Evolutionary conservation across 2,113 vertebrate genomes (phyloP).

Genomic region (Desmodus rotundus): DNA sequence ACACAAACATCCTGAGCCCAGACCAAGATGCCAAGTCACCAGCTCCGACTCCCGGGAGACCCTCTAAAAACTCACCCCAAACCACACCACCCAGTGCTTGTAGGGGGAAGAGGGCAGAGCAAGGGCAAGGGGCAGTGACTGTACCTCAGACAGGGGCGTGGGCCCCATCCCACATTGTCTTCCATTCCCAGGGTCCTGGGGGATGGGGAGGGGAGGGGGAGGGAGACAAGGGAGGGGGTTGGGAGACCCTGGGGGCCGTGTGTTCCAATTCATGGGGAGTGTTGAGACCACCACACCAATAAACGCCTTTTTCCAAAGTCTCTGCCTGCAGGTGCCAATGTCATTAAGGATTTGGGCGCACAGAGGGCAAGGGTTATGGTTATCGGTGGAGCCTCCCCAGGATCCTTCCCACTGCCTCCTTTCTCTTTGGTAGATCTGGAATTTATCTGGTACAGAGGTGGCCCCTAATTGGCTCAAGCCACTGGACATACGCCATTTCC

Average conservation of each 20-base stretch:
- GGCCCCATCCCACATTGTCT: conserved; percentile 72
- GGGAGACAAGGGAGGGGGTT: neutral
- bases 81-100: conserved; percentile 30
- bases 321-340: conserved; percentile 5
- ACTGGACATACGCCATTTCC: neutral
- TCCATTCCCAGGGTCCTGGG: conserved; percentile 69
- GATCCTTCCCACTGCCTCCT: neutral
- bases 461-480: neutral
- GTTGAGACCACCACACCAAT: conserved; percentile 75
- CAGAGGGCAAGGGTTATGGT: neutral
- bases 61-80: neutral
- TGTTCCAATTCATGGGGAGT: conserved; percentile 75
- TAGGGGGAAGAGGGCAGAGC: neutral
- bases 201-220: conserved; percentile 25
- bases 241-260: conserved; percentile 67
- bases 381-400: neutral
- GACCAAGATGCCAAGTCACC: conserved; percentile 1
- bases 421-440: neutral
- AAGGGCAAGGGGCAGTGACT: conserved; percentile 62
- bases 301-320: conserved; percentile 77
- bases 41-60: neutral
- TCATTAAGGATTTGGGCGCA: neutral
- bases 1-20: neutral
- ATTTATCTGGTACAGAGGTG: neutral
- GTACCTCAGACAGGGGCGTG: conserved; percentile 72